Evolutionary conservation across 2,113 vertebrate genomes (phyloP).

Genomic region (Cettia cetti): DNA sequence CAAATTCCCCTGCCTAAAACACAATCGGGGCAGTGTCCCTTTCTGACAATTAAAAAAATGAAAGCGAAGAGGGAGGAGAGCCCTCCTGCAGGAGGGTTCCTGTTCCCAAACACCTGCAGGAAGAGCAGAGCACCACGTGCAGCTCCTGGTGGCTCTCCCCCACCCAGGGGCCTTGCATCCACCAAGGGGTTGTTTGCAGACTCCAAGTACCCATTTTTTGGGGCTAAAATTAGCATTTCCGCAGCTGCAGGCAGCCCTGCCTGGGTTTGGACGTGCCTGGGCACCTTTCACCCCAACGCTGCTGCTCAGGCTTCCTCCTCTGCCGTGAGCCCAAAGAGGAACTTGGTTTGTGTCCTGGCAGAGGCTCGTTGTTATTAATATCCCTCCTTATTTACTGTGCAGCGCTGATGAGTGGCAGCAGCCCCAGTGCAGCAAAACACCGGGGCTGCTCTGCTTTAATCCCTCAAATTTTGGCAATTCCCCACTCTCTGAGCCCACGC

Average conservation of each 20-base stretch:
- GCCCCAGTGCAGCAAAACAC: fast-evolving
- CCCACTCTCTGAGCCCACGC: fast-evolving
- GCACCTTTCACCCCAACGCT: background rate
- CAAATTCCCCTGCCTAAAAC: background rate
- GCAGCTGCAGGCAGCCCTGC: background rate
- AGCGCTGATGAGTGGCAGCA: background rate
- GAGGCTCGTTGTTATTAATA: conserved; percentile 21
- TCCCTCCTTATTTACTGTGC: conserved; percentile 3
- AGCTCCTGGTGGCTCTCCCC: background rate
- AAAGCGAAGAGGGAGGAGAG: background rate
- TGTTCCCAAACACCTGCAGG: background rate
- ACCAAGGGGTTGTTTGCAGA: background rate
- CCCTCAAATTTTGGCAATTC: background rate
- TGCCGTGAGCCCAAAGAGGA: background rate
- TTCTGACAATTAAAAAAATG: background rate
- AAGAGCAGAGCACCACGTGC: background rate
- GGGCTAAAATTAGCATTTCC: fast-evolving
- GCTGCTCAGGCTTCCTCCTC: background rate
- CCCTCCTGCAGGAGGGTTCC: background rate
- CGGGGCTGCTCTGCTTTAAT: background rate
- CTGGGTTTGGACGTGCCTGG: background rate
- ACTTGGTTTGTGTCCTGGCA: conserved; percentile 2
- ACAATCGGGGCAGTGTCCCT: background rate
- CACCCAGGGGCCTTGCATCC: background rate
- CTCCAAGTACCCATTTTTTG: fast-evolving